These are phyloP conservation scores for Mimachlamys varia DNA, from an alignment of 2,888 invertebrate species.

Conservation along the genomic window DNA sequence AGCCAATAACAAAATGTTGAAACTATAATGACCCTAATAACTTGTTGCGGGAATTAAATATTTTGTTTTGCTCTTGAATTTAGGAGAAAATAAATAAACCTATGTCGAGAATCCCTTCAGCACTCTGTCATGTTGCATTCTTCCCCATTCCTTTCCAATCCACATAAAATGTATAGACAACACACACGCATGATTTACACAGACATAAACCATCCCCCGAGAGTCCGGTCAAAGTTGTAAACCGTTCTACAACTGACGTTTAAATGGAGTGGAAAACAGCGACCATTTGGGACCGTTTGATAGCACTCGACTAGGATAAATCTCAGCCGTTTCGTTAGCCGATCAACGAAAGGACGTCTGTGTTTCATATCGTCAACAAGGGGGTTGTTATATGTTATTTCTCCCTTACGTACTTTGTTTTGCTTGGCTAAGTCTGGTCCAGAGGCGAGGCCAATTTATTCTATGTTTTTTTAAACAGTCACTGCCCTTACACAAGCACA, in stretches of 20 bases:
- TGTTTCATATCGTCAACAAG: not conserved
- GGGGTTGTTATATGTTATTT: not conserved
- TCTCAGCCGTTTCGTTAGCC: not conserved
- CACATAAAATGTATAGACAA: not conserved
- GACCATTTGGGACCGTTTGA: not conserved
- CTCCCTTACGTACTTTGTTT: not conserved
- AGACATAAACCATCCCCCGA: not conserved
- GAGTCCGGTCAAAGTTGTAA: not conserved
- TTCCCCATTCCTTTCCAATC: not conserved
- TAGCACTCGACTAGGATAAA: not conserved
- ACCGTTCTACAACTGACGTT: not conserved
- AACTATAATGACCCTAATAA: too few relatives aligned
- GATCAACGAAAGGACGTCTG: not conserved
- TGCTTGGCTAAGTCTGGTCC: not conserved
- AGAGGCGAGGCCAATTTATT: not conserved
- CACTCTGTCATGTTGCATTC: too few relatives aligned
- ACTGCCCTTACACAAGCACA: too few relatives aligned
- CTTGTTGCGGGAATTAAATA: too few relatives aligned
- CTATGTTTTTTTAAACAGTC: not conserved
- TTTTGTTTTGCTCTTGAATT: too few relatives aligned
- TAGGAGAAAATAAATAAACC: too few relatives aligned
- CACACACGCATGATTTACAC: not conserved
- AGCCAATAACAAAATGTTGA: too few relatives aligned
- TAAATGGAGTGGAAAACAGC: slow-evolving; percentile 23
- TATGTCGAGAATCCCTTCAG: too few relatives aligned